Percentiles rank a stretch among this genome's conserved stretches.
Evolutionary conservation across 2,797 vertebrate genomes (phyloP).

Genomic region (Craterocephalus amniculus): DNA sequence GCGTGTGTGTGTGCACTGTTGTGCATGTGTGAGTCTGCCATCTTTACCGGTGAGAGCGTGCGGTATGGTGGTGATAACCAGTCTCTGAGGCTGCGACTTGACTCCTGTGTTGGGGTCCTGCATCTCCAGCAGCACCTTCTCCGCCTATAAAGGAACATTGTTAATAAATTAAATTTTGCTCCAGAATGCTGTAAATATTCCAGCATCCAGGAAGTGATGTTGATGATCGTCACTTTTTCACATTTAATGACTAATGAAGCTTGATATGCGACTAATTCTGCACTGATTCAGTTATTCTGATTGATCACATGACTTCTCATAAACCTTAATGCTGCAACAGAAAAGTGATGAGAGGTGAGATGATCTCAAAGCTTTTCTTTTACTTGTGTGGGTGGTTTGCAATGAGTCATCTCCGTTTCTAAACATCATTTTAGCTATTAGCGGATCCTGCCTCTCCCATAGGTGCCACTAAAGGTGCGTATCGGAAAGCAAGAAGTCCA

Average conservation of each 20-base stretch:
- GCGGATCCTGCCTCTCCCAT: slow-evolving; percentile 27
- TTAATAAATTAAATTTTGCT: slow-evolving; percentile 2
- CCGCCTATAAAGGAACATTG: slow-evolving; percentile 85
- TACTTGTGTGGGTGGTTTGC: slow-evolving; percentile 46
- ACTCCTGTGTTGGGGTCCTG: slow-evolving; percentile 90
- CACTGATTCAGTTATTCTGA: not conserved
- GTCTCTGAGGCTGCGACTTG: slow-evolving; percentile 89
- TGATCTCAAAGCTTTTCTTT: slow-evolving; percentile 53
- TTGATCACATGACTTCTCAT: not conserved
- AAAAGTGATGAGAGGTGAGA: slow-evolving; percentile 22
- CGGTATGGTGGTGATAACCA: slow-evolving; percentile 89
- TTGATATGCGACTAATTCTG: slow-evolving; percentile 8
- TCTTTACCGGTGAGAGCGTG: slow-evolving; percentile 91
- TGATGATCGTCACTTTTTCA: slow-evolving; percentile 2
- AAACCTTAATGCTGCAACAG: slow-evolving; percentile 3
- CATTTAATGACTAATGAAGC: not conserved
- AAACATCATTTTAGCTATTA: slow-evolving; percentile 26
- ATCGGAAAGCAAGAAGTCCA: slow-evolving; percentile 19
- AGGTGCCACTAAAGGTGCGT: slow-evolving; percentile 25
- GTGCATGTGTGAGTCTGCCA: slow-evolving; percentile 22
- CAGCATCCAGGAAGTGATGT: not conserved
- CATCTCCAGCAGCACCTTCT: slow-evolving; percentile 92
- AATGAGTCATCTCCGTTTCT: slow-evolving; percentile 57
- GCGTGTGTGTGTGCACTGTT: slow-evolving; percentile 12
- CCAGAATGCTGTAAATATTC: not conserved